Percentiles rank a stretch among this genome's conserved stretches.
Conservation (phyloP, 1,140 invertebrate genomes). For the Philaenus spumarius region DNA sequence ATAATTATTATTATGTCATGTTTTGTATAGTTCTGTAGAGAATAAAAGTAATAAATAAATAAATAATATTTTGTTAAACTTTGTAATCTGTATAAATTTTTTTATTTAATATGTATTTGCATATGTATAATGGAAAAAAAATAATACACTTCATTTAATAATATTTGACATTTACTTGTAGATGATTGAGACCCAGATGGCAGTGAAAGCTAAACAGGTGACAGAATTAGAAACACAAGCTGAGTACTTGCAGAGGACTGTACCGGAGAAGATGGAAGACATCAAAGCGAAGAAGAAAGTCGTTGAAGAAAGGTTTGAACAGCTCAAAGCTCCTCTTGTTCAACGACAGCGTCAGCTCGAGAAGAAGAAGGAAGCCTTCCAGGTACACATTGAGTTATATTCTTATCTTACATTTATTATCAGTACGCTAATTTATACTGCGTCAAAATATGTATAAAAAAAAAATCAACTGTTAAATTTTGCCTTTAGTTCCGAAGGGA, state of each 20-base stretch:
- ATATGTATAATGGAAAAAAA: too few relatives aligned
- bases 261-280: slow-evolving; percentile 84
- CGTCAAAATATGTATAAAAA: not conserved
- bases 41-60: not conserved
- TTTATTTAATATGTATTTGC: too few relatives aligned
- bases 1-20: not conserved
- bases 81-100: too few relatives aligned
- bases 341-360: slow-evolving; percentile 83
- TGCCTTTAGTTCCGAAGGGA: slow-evolving; percentile 75
- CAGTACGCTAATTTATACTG: not conserved
- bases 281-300: slow-evolving; percentile 90
- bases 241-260: slow-evolving; percentile 86
- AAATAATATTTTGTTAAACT: not conserved
- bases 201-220: slow-evolving; percentile 86
- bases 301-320: slow-evolving; percentile 85
- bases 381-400: slow-evolving; percentile 40
- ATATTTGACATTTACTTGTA: slow-evolving; percentile 42
- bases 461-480: too few relatives aligned
- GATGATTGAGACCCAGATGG: slow-evolving; percentile 95
- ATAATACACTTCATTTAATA: too few relatives aligned
- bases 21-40: not conserved
- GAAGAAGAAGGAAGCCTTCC: slow-evolving; percentile 99
- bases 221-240: slow-evolving; percentile 91
- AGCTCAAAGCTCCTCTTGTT: slow-evolving; percentile 82
- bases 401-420: not conserved